These are phyloP conservation scores for Aphelenchoides avenae DNA, from an alignment of 1,140 invertebrate genomes.

Conservation along the genomic window DNA sequence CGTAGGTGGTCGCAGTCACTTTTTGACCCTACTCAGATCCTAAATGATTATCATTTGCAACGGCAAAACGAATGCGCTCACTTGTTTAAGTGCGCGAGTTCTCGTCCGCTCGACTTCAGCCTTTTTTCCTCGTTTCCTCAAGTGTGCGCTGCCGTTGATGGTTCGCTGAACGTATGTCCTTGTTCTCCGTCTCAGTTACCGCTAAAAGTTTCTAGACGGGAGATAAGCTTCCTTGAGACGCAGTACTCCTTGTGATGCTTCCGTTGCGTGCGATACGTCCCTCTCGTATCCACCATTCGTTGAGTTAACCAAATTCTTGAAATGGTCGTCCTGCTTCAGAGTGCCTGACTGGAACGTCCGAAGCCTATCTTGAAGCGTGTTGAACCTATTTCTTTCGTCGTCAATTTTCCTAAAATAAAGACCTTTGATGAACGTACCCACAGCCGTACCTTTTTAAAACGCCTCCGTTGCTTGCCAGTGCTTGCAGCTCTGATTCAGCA, in stretches of 20 bases:
- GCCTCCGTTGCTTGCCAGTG: conserved; percentile 4
- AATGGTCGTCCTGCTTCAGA: conserved; percentile 20
- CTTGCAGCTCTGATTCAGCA: conserved; percentile 16
- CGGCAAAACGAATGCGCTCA: too few species aligned
- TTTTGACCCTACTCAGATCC: too few species aligned
- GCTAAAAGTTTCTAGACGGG: conserved; percentile 7
- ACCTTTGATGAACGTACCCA: neutral
- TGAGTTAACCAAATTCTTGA: conserved; percentile 22
- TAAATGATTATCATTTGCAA: too few species aligned
- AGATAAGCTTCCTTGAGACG: conserved; percentile 10
- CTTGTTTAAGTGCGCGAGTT: too few species aligned
- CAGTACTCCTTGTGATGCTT: conserved; percentile 24
- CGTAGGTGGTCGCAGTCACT: too few species aligned
- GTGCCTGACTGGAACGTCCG: conserved; percentile 14
- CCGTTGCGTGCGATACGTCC: too few species aligned
- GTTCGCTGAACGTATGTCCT: conserved; percentile 5
- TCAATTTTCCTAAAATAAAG: conserved; percentile 5
- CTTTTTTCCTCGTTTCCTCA: conserved; percentile 8
- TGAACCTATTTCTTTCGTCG: conserved; percentile 7
- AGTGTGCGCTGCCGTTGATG: conserved; percentile 3
- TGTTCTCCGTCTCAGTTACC: conserved; percentile 4
- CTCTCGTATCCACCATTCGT: too few species aligned
- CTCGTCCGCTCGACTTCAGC: too few species aligned
- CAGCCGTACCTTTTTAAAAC: conserved; percentile 6
- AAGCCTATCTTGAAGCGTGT: neutral